A percentile compares a stretch with the other conserved stretches of the same genome.
Conservation (phyloP, 2,113 vertebrate species). For the Pomatorhinus ruficollis region DNA sequence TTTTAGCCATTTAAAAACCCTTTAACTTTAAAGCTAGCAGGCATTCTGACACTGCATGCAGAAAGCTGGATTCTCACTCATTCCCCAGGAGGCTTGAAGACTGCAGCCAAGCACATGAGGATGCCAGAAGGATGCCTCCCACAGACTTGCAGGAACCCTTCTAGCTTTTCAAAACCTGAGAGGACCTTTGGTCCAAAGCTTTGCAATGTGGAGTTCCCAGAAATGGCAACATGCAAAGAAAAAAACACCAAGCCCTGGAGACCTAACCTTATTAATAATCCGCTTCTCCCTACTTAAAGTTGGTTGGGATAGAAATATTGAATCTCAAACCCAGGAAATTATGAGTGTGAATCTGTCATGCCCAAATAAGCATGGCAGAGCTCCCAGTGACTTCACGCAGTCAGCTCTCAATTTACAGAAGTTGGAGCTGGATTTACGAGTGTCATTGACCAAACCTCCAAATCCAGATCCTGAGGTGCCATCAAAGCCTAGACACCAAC, state of each 20-base stretch:
- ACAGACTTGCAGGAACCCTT: slow-evolving; percentile 5
- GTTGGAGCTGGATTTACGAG: neutral
- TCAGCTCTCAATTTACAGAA: slow-evolving; percentile 13
- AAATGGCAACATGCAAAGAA: neutral
- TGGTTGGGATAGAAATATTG: neutral
- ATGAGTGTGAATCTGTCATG: neutral
- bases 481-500: neutral
- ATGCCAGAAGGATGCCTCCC: slow-evolving; percentile 35
- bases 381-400: slow-evolving; percentile 45
- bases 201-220: slow-evolving; percentile 25
- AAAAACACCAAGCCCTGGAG: slow-evolving; percentile 12
- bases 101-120: neutral
- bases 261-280: slow-evolving; percentile 14
- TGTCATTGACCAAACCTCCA: slow-evolving; percentile 6
- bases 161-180: slow-evolving; percentile 41
- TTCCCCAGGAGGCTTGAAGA: neutral
- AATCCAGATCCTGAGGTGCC: neutral
- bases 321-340: slow-evolving; percentile 16
- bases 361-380: slow-evolving; percentile 44
- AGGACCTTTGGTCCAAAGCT: neutral
- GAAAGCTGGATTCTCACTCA: neutral
- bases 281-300: neutral
- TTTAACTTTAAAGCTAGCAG: neutral
- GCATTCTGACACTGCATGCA: neutral
- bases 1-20: neutral